phyloP scores from a whole-genome alignment of 2,797 vertebrate genomes.

The Esox masquinongy region DNA sequence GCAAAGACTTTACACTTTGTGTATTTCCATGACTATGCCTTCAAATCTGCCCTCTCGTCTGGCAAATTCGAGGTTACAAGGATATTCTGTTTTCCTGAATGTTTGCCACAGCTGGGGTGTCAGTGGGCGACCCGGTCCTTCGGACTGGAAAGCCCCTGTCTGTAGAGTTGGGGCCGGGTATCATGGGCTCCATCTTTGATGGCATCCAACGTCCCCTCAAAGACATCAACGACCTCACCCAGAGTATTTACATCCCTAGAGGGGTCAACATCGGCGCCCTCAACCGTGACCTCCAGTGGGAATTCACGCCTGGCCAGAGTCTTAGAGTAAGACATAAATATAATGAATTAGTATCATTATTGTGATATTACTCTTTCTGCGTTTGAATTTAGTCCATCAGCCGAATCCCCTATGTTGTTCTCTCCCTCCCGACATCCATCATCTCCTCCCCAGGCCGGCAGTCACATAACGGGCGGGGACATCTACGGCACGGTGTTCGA shows the following conservation, averaged over 20 bases:
- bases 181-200: conserved; percentile 99
- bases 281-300: conserved; percentile 93
- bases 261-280: conserved; percentile 95
- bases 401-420: background rate
- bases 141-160: conserved; percentile 97
- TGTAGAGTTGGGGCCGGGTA: conserved; percentile 94
- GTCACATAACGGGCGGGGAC: conserved; percentile 90
- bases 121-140: conserved; percentile 95
- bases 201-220: conserved; percentile 96
- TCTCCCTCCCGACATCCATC: background rate
- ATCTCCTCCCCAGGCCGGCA: conserved; percentile 73
- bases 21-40: background rate
- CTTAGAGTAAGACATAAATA: conserved; percentile 78
- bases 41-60: background rate
- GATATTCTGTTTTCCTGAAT: conserved; percentile 73
- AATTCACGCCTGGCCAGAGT: conserved; percentile 87
- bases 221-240: conserved; percentile 90
- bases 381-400: background rate
- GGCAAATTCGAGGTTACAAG: background rate
- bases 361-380: background rate
- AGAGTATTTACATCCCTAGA: conserved; percentile 98
- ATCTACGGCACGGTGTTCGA: conserved; percentile 77
- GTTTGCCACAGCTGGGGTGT: conserved; percentile 85
- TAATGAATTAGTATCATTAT: background rate
- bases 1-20: background rate